phyloP scores from a whole-genome alignment of 2,888 invertebrate species.

The Leptinotarsa rubiginosa region DNA sequence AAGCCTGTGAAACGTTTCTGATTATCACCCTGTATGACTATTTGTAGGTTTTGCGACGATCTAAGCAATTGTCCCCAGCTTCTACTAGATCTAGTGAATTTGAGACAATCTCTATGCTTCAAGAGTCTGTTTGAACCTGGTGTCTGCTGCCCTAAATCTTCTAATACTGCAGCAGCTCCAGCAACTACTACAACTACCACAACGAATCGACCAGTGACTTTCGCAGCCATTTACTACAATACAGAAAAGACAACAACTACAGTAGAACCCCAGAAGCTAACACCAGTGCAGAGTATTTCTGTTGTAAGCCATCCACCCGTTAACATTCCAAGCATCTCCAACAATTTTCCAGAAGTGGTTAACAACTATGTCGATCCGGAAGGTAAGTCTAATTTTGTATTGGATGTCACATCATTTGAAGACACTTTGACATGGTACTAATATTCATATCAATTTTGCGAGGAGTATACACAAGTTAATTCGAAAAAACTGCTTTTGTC shows the following conservation, averaged over 20 bases:
- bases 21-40: conserved; percentile 1
- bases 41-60: conserved; percentile 78
- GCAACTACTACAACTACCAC: conserved; percentile 53
- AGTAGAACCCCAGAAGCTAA: conserved; percentile 32
- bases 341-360: conserved; percentile 27
- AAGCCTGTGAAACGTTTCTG: too few relatives aligned
- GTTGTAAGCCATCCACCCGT: conserved; percentile 36
- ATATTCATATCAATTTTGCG: too few relatives aligned
- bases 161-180: conserved; percentile 54
- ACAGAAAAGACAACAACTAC: conserved; percentile 48
- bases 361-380: conserved; percentile 68
- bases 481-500: too few relatives aligned
- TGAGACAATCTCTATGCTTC: conserved; percentile 90
- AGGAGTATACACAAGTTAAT: background rate
- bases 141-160: conserved; percentile 84
- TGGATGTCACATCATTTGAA: too few relatives aligned
- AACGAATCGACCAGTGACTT: conserved; percentile 49
- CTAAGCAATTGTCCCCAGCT: conserved; percentile 89
- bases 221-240: conserved; percentile 53
- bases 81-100: conserved; percentile 81
- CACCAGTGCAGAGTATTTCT: conserved; percentile 31
- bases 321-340: conserved; percentile 37
- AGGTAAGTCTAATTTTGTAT: conserved; percentile 62
- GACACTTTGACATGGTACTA: too few relatives aligned
- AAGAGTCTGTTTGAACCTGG: conserved; percentile 92